phyloP scores from a whole-genome alignment of 2,888 invertebrate genomes.

The Gandaritis pyraliata region DNA sequence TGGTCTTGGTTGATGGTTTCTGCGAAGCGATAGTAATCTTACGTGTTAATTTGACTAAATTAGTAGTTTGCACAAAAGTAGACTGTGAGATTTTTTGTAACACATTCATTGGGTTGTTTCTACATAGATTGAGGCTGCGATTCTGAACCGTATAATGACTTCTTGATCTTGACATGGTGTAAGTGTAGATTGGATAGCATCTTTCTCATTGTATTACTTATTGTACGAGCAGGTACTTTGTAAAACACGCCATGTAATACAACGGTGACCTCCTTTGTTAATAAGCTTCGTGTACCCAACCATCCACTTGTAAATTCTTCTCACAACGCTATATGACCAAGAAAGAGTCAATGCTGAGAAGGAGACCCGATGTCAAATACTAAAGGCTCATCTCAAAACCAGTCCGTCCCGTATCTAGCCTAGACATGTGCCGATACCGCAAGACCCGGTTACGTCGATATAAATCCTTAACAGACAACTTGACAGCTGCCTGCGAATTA shows the following conservation, averaged over 20 bases:
- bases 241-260: neutral
- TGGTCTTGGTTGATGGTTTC: conserved; percentile 29
- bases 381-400: conserved; percentile 2
- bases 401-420: conserved; percentile 25
- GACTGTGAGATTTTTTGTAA: conserved; percentile 26
- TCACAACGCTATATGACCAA: neutral
- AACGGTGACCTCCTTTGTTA: neutral
- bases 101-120: conserved; percentile 24
- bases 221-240: neutral
- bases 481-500: conserved; percentile 60
- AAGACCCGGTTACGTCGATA: conserved; percentile 77
- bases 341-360: neutral
- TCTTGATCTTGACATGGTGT: conserved; percentile 11
- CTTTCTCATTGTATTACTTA: neutral
- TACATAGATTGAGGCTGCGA: conserved; percentile 15
- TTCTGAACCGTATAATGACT: conserved; percentile 14
- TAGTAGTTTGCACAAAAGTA: conserved; percentile 26
- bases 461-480: conserved; percentile 58
- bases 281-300: neutral
- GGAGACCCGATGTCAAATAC: neutral
- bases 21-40: conserved; percentile 29
- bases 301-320: neutral
- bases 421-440: conserved; percentile 44
- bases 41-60: conserved; percentile 32
- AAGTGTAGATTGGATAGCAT: conserved; percentile 9